Conservation (phyloP, 2,113 vertebrate species). For the Stigmatopora argus region DNA sequence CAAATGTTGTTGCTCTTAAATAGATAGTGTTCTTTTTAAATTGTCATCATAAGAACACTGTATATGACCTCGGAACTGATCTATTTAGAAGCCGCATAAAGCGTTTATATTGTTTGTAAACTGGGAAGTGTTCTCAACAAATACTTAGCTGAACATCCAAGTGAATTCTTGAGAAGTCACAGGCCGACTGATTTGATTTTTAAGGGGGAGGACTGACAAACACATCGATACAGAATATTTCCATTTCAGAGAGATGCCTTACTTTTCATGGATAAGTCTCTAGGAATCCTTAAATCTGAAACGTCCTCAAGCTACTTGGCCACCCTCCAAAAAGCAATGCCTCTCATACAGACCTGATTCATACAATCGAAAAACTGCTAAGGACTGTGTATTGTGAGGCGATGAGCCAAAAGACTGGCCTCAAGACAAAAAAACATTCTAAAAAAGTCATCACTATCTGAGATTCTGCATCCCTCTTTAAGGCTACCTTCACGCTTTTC, state of each 20-base stretch:
- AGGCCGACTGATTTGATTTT: background rate
- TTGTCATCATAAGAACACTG: no score
- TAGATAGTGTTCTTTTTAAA: no score
- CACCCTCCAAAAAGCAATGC: conserved; percentile 18
- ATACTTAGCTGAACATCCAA: background rate
- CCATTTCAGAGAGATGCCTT: conserved; percentile 13
- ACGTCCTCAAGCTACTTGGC: conserved; percentile 34
- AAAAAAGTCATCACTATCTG: conserved; percentile 56
- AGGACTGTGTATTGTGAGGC: conserved; percentile 35
- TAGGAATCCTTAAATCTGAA: conserved; percentile 17
- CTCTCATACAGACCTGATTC: conserved; percentile 22
- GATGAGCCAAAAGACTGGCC: background rate
- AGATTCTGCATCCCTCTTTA: conserved; percentile 39
- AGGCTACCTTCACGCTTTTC: conserved; percentile 56
- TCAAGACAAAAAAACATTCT: conserved; percentile 36
- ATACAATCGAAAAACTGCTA: conserved; percentile 24
- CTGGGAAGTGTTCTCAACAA: background rate
- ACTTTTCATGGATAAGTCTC: conserved; percentile 10
- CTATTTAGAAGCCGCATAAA: background rate
- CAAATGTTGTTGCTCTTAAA: no score
- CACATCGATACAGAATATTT: background rate
- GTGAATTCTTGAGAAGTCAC: background rate
- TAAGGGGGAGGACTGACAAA: background rate
- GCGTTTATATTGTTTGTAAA: background rate
- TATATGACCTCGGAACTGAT: background rate